Evolutionary conservation across 2,888 invertebrate genomes (phyloP), one percentile per base, ranked within the genome.

Genomic region (Belgica antarctica): DNA sequence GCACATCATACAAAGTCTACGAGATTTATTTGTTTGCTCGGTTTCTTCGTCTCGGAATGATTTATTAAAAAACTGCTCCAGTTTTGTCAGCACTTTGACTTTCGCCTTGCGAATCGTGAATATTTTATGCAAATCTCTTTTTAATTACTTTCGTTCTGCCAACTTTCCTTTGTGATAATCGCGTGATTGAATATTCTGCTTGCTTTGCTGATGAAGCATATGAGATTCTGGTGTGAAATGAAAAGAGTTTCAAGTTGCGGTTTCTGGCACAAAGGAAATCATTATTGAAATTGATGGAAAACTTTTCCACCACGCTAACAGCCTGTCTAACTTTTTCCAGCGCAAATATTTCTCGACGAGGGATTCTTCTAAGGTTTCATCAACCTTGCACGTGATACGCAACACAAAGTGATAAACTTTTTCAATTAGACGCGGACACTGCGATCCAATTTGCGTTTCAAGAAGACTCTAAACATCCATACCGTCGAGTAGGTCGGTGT

Each of bases 71-170:
- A 52, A 52, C 2, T 22, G 52, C n/a, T 52, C 52, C 52, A 52
- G 52, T 3, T 3, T 52, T 52, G 7, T 52, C 41, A 22, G 19
- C 2, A 52, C 17, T 17, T 52, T 52, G 52, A 52, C 52, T 52
- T n/a, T 52, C 22, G 22, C 22, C 52, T 22, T 19, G 3, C 22
- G 3, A 52, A 52, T n/a, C 52, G 19, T 52, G n/a, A n/a, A n/a
- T n/a, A n/a, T n/a, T 41, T 52, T 52, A 52, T 52, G 52, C 22
- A 52, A 52, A 52, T 52, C 7, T 22, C 52, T 52, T 52, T 52
- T 52, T 52, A 52, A 52, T 52, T 52, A 22, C 52, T 22, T 52
- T 52, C 22, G n/a, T 22, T 52, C 22, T 52, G n/a, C n/a, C 34
- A 12, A 31, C 12, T 17, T 17, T 52, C 3, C 22, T 52, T 52